Evolutionary conservation across 2,888 invertebrate genomes (phyloP).

Genomic region (Leistus spinibarbis): DNA sequence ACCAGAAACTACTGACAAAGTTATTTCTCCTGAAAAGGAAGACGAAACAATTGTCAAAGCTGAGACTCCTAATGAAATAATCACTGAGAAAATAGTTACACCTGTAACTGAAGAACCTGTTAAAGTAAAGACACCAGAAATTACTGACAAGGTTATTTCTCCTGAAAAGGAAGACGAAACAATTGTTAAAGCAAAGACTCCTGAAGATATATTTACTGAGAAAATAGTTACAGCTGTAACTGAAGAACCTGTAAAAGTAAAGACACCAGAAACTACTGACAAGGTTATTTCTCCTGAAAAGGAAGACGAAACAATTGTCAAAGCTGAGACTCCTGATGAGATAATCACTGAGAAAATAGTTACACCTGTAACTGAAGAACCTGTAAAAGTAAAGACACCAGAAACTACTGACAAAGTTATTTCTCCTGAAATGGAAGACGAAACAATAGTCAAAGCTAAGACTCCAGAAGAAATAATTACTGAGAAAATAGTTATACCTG

Average conservation of each 20-base stretch:
- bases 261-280: not conserved
- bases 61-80: not conserved
- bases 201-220: not conserved
- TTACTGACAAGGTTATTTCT: not conserved
- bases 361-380: no score
- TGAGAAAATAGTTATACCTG: no score
- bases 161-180: conserved; percentile 16
- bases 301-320: conserved; percentile 1
- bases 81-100: no score
- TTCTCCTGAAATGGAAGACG: conserved; percentile 11
- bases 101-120: no score
- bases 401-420: not conserved
- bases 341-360: not conserved
- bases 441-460: not conserved
- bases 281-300: conserved; percentile 12
- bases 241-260: no score
- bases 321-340: not conserved
- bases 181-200: not conserved
- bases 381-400: not conserved
- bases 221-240: no score
- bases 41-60: not conserved
- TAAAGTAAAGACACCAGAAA: not conserved
- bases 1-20: not conserved
- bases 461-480: not conserved
- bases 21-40: conserved; percentile 11